phyloP scores from a whole-genome alignment of 2,113 vertebrate genomes.

The Todiramphus saurophagus region DNA sequence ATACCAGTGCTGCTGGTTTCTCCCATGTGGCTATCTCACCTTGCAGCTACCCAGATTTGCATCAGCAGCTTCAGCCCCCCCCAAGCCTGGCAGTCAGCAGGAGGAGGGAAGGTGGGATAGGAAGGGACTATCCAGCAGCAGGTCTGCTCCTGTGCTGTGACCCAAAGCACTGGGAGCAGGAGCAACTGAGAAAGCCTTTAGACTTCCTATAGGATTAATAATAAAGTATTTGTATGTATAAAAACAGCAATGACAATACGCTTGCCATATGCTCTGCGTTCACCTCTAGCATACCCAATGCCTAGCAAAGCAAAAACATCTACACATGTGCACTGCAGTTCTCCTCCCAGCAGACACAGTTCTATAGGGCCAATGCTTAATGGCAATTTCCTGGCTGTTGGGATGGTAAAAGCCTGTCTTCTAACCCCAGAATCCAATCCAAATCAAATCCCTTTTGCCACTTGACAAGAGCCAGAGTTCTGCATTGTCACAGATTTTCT shows the following conservation, averaged over 20 bases:
- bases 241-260: neutral
- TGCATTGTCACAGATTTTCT: neutral
- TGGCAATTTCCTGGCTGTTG: neutral
- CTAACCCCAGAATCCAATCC: neutral
- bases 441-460: neutral
- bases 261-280: neutral
- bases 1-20: neutral
- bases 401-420: neutral
- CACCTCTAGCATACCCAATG: no score
- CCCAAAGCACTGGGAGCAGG: neutral
- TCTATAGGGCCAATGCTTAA: neutral
- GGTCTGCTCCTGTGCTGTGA: neutral
- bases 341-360: neutral
- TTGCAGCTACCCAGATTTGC: neutral
- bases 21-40: neutral
- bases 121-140: neutral
- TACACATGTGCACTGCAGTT: rapidly evolving
- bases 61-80: neutral
- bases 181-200: neutral
- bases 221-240: neutral
- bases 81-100: neutral
- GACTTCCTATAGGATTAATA: neutral
- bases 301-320: neutral
- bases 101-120: neutral
- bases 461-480: neutral